phyloP scores from a whole-genome alignment of 2,113 vertebrate species.

The Genyomyrus donnyi region DNA sequence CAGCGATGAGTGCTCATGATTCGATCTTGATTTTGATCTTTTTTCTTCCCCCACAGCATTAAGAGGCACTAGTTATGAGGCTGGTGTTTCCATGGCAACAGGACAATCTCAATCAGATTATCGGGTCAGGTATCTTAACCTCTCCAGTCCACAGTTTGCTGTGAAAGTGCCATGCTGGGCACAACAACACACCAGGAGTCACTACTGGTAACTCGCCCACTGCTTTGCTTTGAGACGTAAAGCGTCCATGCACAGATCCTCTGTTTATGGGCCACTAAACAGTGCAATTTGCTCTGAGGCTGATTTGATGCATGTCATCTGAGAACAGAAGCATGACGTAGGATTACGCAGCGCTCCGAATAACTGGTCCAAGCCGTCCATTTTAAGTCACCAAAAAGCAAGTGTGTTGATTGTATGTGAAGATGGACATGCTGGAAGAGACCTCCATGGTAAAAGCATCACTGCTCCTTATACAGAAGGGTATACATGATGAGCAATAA shows the following conservation, averaged over 20 bases:
- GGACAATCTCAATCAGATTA: neutral
- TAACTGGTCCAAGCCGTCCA: neutral
- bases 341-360: neutral
- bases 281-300: neutral
- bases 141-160: neutral
- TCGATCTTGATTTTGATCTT: neutral
- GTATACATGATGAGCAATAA: neutral
- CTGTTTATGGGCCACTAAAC: neutral
- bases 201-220: neutral
- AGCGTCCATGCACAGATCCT: neutral
- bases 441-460: neutral
- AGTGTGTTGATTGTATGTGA: neutral
- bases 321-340: neutral
- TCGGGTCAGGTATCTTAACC: neutral
- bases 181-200: neutral
- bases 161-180: neutral
- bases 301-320: neutral
- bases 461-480: neutral
- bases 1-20: neutral
- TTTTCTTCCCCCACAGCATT: neutral
- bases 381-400: neutral
- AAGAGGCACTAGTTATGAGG: conserved; percentile 1
- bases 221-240: neutral
- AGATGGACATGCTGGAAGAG: neutral
- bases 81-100: neutral